These are phyloP conservation scores for Aplochiton taeniatus DNA, from an alignment of 2,797 vertebrate species.

Conservation along the genomic window DNA sequence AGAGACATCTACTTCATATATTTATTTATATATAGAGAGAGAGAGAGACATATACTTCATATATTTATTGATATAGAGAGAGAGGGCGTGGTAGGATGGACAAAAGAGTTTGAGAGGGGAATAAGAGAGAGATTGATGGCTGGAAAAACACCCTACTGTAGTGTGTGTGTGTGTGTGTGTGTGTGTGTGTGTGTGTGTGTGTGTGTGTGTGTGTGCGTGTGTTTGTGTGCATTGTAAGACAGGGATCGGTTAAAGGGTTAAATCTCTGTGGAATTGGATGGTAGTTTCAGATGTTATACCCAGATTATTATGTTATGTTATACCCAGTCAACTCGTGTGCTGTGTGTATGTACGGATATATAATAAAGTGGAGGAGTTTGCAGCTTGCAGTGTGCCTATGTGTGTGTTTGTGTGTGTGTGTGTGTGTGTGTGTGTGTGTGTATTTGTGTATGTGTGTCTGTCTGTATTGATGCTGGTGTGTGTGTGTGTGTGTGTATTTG, in stretches of 20 bases:
- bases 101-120: constrained; percentile 21
- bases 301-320: too few species aligned
- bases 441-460: constrained; percentile 1
- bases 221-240: too few species aligned
- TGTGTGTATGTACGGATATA: too few species aligned
- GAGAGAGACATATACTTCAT: background rate
- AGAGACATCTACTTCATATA: too few species aligned
- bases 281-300: too few species aligned
- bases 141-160: constrained; percentile 27
- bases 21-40: background rate
- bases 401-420: constrained; percentile 12
- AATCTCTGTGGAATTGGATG: too few species aligned
- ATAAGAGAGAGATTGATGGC: background rate
- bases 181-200: background rate
- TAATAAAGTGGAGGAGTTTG: too few species aligned
- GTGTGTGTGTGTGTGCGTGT: too few species aligned
- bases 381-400: too few species aligned
- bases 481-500: background rate
- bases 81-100: constrained; percentile 9
- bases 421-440: constrained; percentile 19
- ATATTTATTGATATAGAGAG: constrained; percentile 9
- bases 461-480: constrained; percentile 2
- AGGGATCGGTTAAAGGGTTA: too few species aligned
- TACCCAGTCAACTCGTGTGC: too few species aligned
- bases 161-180: constrained; percentile 1